Conservation (phyloP, 2,113 vertebrate genomes). For the Melierax canorus region DNA sequence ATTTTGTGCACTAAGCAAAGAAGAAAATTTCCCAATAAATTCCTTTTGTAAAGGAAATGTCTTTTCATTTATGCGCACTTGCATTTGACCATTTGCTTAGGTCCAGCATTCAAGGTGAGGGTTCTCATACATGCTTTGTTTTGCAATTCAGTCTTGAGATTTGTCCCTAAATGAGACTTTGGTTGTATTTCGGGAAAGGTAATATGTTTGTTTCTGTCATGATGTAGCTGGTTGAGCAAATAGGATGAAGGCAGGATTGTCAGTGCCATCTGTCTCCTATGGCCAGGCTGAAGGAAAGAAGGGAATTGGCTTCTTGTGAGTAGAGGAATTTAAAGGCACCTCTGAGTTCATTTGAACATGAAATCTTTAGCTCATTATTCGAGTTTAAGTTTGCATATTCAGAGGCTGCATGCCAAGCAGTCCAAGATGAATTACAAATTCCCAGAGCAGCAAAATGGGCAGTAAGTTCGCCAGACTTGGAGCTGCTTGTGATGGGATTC, state of each 20-base stretch:
- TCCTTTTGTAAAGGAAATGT: background rate
- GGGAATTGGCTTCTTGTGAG: background rate
- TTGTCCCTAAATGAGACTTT: background rate
- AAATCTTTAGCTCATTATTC: background rate
- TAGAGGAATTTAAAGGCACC: background rate
- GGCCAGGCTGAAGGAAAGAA: background rate
- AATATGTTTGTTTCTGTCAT: background rate
- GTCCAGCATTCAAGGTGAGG: background rate
- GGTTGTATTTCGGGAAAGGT: background rate
- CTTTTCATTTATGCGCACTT: background rate
- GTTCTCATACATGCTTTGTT: background rate
- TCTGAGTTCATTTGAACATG: background rate
- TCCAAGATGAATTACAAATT: background rate
- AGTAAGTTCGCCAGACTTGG: background rate
- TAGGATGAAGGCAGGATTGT: background rate
- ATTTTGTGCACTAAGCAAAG: background rate
- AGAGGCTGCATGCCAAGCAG: background rate
- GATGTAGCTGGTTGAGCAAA: background rate
- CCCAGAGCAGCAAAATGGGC: constrained; percentile 1
- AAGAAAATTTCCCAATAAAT: background rate
- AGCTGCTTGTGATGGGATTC: background rate
- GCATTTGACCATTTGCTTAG: background rate
- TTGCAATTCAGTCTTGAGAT: background rate
- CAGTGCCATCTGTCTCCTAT: background rate
- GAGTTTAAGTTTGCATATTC: background rate